Conservation (phyloP, 2,113 vertebrate genomes). For the Bufo bufo region DNA sequence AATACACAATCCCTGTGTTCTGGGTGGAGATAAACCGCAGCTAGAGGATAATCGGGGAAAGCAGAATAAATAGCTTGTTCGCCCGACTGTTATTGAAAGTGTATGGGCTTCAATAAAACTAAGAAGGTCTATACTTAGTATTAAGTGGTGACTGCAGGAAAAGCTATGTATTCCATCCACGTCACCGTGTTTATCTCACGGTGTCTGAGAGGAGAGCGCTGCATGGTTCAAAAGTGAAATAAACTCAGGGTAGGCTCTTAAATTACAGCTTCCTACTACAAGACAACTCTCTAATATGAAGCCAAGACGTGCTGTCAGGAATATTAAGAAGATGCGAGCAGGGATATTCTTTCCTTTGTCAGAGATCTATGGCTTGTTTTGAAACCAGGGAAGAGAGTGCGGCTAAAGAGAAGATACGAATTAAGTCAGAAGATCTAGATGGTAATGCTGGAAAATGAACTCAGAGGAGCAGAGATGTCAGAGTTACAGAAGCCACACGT, state of each 20-base stretch:
- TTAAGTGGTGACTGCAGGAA: too few species aligned
- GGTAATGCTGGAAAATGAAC: constrained; percentile 7
- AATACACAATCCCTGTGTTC: too few species aligned
- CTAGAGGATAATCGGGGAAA: too few species aligned
- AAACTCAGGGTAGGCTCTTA: constrained; percentile 47
- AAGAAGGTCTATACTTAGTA: too few species aligned
- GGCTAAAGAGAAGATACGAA: not conserved
- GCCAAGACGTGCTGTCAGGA: constrained; percentile 15
- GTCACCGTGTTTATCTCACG: constrained; percentile 28
- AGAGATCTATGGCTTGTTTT: constrained; percentile 47
- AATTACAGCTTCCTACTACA: constrained; percentile 49
- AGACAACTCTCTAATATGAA: constrained; percentile 35
- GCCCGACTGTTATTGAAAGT: too few species aligned
- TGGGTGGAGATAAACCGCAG: too few species aligned
- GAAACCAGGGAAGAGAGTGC: constrained; percentile 18
- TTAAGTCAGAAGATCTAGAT: constrained; percentile 22
- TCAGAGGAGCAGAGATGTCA: not conserved
- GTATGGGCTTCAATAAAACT: too few species aligned
- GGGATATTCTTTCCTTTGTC: constrained; percentile 12
- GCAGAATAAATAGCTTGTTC: too few species aligned
- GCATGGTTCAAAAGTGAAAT: constrained; percentile 45
- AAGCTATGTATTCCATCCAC: constrained; percentile 25
- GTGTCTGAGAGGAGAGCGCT: constrained; percentile 36
- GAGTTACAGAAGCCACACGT: not conserved
- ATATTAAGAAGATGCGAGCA: constrained; percentile 38